Evolutionary conservation across 2,888 invertebrate species (phyloP).

Genomic region (Apamea crenata): DNA sequence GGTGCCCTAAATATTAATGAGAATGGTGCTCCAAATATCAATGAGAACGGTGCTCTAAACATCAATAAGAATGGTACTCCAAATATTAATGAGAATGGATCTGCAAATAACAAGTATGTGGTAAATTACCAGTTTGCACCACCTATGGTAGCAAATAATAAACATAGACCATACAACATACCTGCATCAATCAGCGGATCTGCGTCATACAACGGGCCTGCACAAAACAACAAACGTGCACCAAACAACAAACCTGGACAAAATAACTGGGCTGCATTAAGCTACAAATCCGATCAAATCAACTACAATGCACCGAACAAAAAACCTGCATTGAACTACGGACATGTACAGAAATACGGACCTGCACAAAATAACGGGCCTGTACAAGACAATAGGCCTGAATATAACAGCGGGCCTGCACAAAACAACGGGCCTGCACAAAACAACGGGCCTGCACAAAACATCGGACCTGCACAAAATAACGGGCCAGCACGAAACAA

Average conservation of each 20-base stretch:
- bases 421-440: not conserved
- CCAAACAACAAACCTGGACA: not conserved
- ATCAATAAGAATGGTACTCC: not conserved
- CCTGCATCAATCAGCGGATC: not conserved
- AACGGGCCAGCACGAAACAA: not conserved
- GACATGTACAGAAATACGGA: not conserved
- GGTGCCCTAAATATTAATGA: not conserved
- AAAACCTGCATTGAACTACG: not conserved
- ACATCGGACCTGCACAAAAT: not conserved
- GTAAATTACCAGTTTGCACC: not conserved
- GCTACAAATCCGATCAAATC: not conserved
- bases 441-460: too few relatives aligned
- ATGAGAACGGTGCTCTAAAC: not conserved
- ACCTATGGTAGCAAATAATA: not conserved
- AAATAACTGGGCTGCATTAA: not conserved
- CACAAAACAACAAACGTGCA: not conserved
- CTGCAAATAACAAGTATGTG: constrained; percentile 7
- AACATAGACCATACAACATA: not conserved
- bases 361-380: not conserved
- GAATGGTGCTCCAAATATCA: not conserved
- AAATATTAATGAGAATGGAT: constrained; percentile 4
- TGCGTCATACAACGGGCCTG: not conserved
- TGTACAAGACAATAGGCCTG: not conserved
- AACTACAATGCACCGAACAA: not conserved
- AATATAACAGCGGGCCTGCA: not conserved